A percentile compares a stretch with the other conserved stretches of the same genome.
Conservation (phyloP, 2,113 vertebrate species). For the Gallinago undulata region DNA sequence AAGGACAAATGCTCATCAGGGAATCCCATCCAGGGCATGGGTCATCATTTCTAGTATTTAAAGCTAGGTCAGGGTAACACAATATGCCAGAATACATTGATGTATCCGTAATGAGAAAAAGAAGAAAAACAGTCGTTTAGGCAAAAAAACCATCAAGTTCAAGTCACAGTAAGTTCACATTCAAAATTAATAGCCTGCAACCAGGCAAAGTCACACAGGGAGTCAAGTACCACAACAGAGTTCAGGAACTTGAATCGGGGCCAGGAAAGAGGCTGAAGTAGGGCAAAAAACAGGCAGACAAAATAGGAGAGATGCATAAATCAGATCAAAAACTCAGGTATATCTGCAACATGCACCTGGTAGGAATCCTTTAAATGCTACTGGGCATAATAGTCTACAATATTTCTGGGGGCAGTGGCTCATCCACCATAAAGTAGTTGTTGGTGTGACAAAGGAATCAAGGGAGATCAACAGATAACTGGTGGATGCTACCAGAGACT, state of each 20-base stretch:
- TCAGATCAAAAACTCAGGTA: background rate
- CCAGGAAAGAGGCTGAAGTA: background rate
- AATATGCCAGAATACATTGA: background rate
- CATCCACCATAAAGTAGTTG: background rate
- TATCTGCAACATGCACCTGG: background rate
- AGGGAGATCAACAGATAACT: background rate
- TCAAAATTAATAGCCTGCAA: background rate
- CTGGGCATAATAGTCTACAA: background rate
- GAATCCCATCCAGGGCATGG: background rate
- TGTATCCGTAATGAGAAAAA: background rate
- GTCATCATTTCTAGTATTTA: background rate
- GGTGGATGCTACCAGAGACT: background rate
- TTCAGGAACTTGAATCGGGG: background rate
- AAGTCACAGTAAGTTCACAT: background rate
- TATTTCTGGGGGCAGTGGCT: background rate
- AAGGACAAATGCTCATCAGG: background rate
- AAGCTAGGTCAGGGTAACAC: background rate
- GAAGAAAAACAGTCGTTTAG: background rate
- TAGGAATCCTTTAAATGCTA: background rate
- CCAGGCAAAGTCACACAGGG: background rate
- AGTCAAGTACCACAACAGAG: background rate
- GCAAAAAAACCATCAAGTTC: background rate
- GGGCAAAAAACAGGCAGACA: background rate
- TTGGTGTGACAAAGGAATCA: background rate
- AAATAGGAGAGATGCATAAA: background rate